Percentiles rank a stretch among this genome's conserved stretches.
Evolutionary conservation across 2,113 vertebrate genomes (phyloP).

Genomic region (Mystacornis crossleyi): DNA sequence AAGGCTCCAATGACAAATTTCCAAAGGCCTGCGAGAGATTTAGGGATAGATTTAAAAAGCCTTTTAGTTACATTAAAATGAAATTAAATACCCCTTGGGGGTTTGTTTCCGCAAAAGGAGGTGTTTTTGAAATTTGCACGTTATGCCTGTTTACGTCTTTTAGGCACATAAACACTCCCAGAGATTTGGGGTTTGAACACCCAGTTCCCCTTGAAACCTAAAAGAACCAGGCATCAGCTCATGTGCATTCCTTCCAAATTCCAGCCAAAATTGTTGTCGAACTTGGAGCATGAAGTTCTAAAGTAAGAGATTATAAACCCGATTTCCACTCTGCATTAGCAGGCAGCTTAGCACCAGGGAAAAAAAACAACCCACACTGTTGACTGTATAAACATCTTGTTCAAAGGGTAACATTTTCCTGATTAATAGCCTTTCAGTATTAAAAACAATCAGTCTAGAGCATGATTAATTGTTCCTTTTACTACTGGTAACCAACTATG

Average conservation of each 20-base stretch:
- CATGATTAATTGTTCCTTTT: neutral
- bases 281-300: neutral
- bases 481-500: neutral
- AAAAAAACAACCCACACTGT: neutral
- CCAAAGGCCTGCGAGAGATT: neutral
- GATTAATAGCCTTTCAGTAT: constrained; percentile 43
- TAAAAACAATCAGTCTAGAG: constrained; percentile 14
- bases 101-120: neutral
- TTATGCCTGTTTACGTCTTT: neutral
- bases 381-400: constrained; percentile 32
- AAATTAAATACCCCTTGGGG: neutral
- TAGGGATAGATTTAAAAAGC: neutral
- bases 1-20: neutral
- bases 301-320: neutral
- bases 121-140: neutral
- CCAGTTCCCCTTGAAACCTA: neutral
- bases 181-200: neutral
- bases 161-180: neutral
- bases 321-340: neutral
- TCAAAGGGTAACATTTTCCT: constrained; percentile 28
- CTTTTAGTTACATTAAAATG: neutral
- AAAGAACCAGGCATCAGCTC: neutral
- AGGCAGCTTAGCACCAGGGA: constrained; percentile 8
- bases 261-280: neutral
- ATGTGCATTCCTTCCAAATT: neutral